Conservation (phyloP, 2,113 vertebrate species). For the Pterophyllum scalare region DNA sequence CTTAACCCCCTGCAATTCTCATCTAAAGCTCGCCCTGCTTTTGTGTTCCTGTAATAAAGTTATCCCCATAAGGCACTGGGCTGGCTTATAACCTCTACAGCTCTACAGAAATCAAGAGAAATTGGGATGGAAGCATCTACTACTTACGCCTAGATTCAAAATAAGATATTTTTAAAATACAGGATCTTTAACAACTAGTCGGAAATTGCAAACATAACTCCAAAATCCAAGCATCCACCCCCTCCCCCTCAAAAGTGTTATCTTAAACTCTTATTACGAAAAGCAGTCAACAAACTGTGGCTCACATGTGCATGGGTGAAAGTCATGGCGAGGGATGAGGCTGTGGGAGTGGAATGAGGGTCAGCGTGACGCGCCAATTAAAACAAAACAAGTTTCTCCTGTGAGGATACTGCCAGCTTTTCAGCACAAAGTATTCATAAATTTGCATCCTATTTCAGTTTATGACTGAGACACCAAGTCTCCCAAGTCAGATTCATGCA, state of each 20-base stretch:
- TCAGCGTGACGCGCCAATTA: constrained; percentile 54
- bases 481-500: constrained; percentile 13
- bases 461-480: constrained; percentile 39
- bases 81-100: constrained; percentile 26
- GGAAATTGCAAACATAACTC: constrained; percentile 42
- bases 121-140: not conserved
- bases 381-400: constrained; percentile 64
- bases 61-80: constrained; percentile 8
- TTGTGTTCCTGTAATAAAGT: constrained; percentile 46
- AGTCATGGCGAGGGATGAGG: constrained; percentile 8
- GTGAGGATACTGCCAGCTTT: constrained; percentile 44
- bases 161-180: not conserved
- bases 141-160: not conserved
- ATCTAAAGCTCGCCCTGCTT: constrained; percentile 27
- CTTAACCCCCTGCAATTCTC: constrained; percentile 44
- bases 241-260: constrained; percentile 11
- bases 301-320: constrained; percentile 21
- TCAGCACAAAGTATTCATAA: constrained; percentile 68
- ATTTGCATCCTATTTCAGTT: constrained; percentile 71
- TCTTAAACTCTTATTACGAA: constrained; percentile 33
- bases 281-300: not conserved
- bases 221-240: constrained; percentile 17
- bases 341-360: constrained; percentile 23
- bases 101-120: not conserved
- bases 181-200: not conserved